These are phyloP conservation scores for Actenoides lindsayi DNA, from an alignment of 2,113 vertebrate species.

Conservation along the genomic window DNA sequence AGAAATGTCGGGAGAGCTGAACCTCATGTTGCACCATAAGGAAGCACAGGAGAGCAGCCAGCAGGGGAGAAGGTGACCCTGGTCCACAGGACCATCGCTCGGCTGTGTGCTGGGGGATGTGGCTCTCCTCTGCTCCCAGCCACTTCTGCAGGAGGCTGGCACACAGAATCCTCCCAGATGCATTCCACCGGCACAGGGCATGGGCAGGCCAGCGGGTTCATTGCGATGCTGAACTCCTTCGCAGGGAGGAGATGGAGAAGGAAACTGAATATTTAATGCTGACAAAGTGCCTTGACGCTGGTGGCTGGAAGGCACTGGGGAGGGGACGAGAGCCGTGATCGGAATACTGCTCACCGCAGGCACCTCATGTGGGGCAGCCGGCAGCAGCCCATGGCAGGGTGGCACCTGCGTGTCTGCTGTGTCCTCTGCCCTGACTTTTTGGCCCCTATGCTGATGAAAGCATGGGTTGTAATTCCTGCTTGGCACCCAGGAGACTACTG, in stretches of 20 bases:
- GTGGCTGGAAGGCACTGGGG: neutral
- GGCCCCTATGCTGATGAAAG: neutral
- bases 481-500: neutral
- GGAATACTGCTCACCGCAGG: neutral
- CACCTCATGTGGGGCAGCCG: rapidly evolving
- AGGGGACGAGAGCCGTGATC: neutral
- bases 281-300: neutral
- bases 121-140: neutral
- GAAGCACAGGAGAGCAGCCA: neutral
- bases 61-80: neutral
- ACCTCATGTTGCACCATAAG: neutral
- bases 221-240: neutral
- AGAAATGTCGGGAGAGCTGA: neutral
- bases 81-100: neutral
- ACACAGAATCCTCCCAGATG: rapidly evolving
- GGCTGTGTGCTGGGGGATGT: rapidly evolving
- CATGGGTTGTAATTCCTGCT: rapidly evolving
- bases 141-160: neutral
- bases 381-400: neutral
- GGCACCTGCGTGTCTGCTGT: rapidly evolving
- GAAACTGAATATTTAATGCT: slow-evolving; percentile 47
- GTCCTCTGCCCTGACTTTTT: neutral
- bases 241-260: neutral
- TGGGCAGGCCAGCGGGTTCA: neutral
- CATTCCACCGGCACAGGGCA: neutral